A percentile compares a stretch with the other conserved stretches of the same genome.
Evolutionary conservation across 2,888 invertebrate genomes (phyloP).

Genomic region (Protodeltote pygarga): DNA sequence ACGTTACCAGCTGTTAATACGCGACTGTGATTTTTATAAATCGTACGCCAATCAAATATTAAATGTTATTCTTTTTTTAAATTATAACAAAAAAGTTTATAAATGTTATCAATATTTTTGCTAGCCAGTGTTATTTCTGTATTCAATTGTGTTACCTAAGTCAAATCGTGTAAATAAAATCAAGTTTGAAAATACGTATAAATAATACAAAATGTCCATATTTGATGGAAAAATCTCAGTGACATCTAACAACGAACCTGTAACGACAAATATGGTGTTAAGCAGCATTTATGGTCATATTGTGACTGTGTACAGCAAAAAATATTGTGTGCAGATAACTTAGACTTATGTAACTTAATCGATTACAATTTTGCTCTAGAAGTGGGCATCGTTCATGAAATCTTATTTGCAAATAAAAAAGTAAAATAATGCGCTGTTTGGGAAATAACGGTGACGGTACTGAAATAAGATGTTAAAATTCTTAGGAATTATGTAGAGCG

Average conservation of each 20-base stretch:
- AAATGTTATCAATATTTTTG: too few species aligned
- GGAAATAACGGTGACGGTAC: background rate
- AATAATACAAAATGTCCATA: constrained; percentile 7
- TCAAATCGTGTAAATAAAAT: constrained; percentile 4
- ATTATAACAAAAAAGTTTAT: background rate
- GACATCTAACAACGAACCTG: constrained; percentile 14
- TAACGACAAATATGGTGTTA: constrained; percentile 24
- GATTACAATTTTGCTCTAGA: background rate
- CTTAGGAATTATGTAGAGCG: constrained; percentile 7
- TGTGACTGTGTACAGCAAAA: constrained; percentile 27
- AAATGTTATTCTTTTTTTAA: constrained; percentile 12
- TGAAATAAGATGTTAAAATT: background rate
- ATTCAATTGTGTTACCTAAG: background rate
- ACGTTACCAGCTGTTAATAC: constrained; percentile 57
- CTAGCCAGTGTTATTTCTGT: constrained; percentile 35
- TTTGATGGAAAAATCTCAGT: constrained; percentile 19
- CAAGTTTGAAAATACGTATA: constrained; percentile 3
- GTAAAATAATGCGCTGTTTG: background rate
- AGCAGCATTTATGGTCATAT: constrained; percentile 37
- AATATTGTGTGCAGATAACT: constrained; percentile 19
- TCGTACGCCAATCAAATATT: constrained; percentile 27
- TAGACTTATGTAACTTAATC: constrained; percentile 18
- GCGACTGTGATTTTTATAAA: constrained; percentile 46
- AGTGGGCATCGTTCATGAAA: background rate
- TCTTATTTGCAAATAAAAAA: background rate